Percentiles rank a stretch among this genome's conserved stretches.
Evolutionary conservation across 2,888 invertebrate species (phyloP).

Genomic region (Clanis bilineata): DNA sequence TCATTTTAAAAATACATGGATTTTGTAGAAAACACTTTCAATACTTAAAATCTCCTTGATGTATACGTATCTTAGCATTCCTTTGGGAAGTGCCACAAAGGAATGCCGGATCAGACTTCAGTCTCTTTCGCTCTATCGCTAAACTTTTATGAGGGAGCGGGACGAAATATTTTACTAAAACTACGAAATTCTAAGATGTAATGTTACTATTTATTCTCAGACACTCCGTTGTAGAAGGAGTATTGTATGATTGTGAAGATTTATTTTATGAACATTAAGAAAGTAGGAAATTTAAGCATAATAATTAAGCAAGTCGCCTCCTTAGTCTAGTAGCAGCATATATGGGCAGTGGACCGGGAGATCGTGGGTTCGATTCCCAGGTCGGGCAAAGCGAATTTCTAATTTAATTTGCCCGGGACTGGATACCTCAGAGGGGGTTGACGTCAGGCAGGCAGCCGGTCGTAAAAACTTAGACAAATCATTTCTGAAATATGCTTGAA

Average conservation of each 20-base stretch:
- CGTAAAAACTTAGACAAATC: too few species aligned
- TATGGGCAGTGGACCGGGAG: too few species aligned
- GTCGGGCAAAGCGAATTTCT: too few species aligned
- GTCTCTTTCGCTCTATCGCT: conserved; percentile 28
- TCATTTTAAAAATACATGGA: conserved; percentile 10
- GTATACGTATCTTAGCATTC: conserved; percentile 32
- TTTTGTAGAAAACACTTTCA: conserved; percentile 16
- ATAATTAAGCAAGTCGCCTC: too few species aligned
- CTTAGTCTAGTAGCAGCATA: too few species aligned
- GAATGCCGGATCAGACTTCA: conserved; percentile 21
- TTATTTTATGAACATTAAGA: too few species aligned
- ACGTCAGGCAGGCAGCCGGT: too few species aligned
- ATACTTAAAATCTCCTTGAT: conserved; percentile 28
- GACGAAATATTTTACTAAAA: conserved; percentile 29
- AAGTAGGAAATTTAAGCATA: too few species aligned
- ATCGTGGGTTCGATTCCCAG: too few species aligned
- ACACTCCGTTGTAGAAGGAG: background rate
- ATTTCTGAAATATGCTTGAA: too few species aligned
- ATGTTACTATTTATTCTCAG: background rate
- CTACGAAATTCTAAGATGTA: conserved; percentile 7
- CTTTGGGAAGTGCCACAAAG: conserved; percentile 30
- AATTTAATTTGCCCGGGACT: too few species aligned
- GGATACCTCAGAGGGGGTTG: too few species aligned
- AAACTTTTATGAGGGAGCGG: conserved; percentile 26
- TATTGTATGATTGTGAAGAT: background rate